Percentiles rank a stretch among this genome's conserved stretches.
These are phyloP conservation scores for Cercocebus atys DNA, from an alignment of 2,113 vertebrate species.

Conservation along the genomic window DNA sequence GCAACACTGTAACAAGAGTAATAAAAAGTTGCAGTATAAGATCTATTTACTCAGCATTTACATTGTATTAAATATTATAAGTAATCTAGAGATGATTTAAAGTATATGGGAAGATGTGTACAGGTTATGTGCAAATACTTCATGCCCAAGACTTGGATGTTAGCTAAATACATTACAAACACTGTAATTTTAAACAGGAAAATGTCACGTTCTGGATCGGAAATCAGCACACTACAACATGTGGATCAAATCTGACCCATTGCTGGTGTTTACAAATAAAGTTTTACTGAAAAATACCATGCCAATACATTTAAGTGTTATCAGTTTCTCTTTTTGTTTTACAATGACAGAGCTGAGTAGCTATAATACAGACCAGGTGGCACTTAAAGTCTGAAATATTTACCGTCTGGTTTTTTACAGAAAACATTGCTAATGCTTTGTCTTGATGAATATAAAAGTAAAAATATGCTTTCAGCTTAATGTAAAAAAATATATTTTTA, in stretches of 20 bases:
- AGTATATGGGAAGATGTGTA: neutral
- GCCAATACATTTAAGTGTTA: neutral
- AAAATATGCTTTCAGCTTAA: neutral
- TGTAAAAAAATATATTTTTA: neutral
- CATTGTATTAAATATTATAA: neutral
- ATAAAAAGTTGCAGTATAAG: neutral
- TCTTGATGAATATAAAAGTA: neutral
- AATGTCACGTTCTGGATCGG: neutral
- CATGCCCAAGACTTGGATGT: neutral
- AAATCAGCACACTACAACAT: neutral
- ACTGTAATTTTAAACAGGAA: neutral
- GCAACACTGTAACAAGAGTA: neutral
- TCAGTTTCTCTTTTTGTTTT: neutral
- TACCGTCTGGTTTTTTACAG: neutral
- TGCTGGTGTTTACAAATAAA: neutral
- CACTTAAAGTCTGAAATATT: neutral
- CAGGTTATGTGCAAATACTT: neutral
- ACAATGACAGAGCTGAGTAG: neutral
- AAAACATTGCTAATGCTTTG: neutral
- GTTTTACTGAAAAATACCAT: neutral
- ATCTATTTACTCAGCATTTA: neutral
- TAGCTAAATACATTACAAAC: neutral
- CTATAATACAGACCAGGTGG: neutral
- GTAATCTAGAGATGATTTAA: neutral
- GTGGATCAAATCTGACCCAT: neutral